phyloP scores from a whole-genome alignment of 2,797 vertebrate species.

The Lepilemur ruficaudatus region DNA sequence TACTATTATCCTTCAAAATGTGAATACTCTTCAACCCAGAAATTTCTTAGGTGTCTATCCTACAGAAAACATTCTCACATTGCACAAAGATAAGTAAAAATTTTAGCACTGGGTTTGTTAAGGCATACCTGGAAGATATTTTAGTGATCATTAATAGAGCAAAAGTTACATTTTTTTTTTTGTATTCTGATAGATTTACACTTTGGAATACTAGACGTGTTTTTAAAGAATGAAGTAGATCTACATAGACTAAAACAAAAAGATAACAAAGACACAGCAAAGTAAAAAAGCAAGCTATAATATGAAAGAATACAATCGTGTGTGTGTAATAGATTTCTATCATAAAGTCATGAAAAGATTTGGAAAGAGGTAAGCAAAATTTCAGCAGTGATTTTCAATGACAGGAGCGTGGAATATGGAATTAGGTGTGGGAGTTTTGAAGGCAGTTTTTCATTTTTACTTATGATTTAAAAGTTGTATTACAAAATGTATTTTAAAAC shows the following conservation, averaged over 20 bases:
- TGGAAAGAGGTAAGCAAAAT: not conserved
- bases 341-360: not conserved
- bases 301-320: not conserved
- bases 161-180: not conserved
- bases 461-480: not conserved
- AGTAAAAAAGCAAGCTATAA: not conserved
- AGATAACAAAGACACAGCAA: not conserved
- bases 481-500: not conserved
- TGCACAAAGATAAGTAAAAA: not conserved
- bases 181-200: not conserved
- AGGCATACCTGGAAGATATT: not conserved
- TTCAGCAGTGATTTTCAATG: not conserved
- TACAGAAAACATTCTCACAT: not conserved
- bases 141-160: slow-evolving; percentile 18
- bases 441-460: not conserved
- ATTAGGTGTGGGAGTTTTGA: not conserved
- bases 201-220: not conserved
- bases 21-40: not conserved
- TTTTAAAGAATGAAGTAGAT: slow-evolving; percentile 17
- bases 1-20: not conserved
- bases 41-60: not conserved
- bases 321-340: not conserved
- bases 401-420: not conserved
- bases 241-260: not conserved
- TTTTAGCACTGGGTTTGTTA: not conserved